phyloP scores from a whole-genome alignment of 2,113 vertebrate species.

The Ailurus styani region DNA sequence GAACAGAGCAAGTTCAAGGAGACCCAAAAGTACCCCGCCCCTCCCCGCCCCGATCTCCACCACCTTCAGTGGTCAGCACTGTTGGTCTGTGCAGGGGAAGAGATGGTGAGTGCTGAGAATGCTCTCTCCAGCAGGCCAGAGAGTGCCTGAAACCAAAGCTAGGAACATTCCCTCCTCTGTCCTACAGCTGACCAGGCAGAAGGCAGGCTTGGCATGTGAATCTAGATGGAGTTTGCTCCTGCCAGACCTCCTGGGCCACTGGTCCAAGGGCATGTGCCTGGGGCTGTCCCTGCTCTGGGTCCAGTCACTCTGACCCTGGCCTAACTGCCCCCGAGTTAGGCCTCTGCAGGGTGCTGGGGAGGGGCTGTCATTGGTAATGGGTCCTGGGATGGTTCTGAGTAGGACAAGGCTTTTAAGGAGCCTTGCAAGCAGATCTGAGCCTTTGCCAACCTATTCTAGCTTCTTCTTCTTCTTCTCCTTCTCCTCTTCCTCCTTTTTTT shows the following conservation, averaged over 20 bases:
- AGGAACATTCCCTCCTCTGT: not conserved
- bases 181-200: not conserved
- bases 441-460: not conserved
- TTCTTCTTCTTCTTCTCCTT: too few relatives aligned
- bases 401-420: not conserved
- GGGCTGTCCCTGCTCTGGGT: not conserved
- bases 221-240: too few relatives aligned
- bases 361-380: not conserved
- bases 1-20: not conserved
- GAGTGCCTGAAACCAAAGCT: not conserved
- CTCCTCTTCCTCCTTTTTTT: not conserved
- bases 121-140: not conserved
- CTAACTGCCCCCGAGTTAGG: not conserved
- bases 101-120: not conserved
- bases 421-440: not conserved
- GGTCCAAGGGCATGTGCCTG: not conserved
- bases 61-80: not conserved
- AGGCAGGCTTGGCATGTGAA: not conserved
- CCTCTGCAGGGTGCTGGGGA: not conserved
- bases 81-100: not conserved
- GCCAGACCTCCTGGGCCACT: not conserved
- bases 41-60: not conserved
- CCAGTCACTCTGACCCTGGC: not conserved
- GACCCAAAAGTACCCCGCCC: not conserved
- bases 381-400: not conserved